Evolutionary conservation across 1,140 invertebrate species (phyloP).

Genomic region (Ceratitis capitata): DNA sequence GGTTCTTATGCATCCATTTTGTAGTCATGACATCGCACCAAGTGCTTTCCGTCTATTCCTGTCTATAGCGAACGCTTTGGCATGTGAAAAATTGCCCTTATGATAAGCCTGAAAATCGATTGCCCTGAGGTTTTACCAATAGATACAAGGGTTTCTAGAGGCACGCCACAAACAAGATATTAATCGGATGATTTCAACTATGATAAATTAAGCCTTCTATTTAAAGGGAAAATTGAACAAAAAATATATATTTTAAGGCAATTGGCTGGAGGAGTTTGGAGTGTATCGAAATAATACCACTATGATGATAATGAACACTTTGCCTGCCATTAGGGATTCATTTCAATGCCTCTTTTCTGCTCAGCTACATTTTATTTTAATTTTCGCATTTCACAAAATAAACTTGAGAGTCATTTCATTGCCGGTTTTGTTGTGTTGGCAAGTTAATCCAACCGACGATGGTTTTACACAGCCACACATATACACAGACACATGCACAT

Average conservation of each 20-base stretch:
- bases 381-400: background rate
- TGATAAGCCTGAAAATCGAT: no score
- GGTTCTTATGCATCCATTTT: no score
- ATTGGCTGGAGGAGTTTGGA: background rate
- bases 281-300: background rate
- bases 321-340: background rate
- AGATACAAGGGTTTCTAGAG: no score
- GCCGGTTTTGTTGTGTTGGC: background rate
- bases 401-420: conserved; percentile 14
- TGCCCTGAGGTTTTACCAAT: no score
- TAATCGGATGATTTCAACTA: no score
- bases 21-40: no score
- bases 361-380: background rate
- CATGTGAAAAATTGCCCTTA: no score
- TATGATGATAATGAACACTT: background rate
- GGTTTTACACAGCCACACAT: background rate
- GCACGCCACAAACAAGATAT: no score
- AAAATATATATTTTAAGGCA: background rate
- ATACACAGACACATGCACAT: background rate
- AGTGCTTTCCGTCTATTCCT: no score
- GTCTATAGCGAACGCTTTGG: no score
- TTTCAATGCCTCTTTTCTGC: background rate
- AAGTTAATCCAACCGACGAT: conserved; percentile 28
- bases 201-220: no score
- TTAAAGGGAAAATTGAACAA: no score